A percentile compares a stretch with the other conserved stretches of the same genome.
phyloP scores from a whole-genome alignment of 2,797 vertebrate species.

The Mormyrops boulengeri region DNA sequence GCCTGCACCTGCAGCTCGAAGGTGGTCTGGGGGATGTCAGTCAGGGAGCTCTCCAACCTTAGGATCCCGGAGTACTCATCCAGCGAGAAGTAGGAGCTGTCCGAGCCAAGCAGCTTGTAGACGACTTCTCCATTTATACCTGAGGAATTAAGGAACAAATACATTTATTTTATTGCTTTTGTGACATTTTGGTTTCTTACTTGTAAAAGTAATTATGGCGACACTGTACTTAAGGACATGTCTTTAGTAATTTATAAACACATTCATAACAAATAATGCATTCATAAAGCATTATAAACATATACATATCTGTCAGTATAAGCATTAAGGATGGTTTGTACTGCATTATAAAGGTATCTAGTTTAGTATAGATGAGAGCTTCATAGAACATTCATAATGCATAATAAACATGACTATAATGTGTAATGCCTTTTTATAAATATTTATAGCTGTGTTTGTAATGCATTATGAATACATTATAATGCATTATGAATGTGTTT shows the following conservation, averaged over 20 bases:
- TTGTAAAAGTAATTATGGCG: background rate
- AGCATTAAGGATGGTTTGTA: background rate
- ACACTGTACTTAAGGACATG: background rate
- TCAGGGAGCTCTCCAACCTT: conserved; percentile 77
- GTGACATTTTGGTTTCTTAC: conserved; percentile 13
- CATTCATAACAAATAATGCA: background rate
- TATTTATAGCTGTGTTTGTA: background rate
- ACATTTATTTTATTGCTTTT: background rate
- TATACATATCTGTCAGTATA: background rate
- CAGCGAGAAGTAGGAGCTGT: conserved; percentile 80
- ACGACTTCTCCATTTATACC: conserved; percentile 84
- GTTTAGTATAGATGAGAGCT: background rate
- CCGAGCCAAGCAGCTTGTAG: conserved; percentile 78
- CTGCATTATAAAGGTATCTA: background rate
- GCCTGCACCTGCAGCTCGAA: conserved; percentile 84
- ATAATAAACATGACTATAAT: background rate
- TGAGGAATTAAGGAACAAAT: conserved; percentile 41
- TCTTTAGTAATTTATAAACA: background rate
- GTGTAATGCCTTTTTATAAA: background rate
- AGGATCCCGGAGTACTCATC: conserved; percentile 86
- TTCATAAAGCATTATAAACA: background rate
- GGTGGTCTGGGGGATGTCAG: conserved; percentile 55
- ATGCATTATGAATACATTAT: background rate
- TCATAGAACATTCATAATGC: background rate
- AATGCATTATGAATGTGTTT: background rate